phyloP scores from a whole-genome alignment of 1,140 invertebrate genomes.

The Radopholus similis region DNA sequence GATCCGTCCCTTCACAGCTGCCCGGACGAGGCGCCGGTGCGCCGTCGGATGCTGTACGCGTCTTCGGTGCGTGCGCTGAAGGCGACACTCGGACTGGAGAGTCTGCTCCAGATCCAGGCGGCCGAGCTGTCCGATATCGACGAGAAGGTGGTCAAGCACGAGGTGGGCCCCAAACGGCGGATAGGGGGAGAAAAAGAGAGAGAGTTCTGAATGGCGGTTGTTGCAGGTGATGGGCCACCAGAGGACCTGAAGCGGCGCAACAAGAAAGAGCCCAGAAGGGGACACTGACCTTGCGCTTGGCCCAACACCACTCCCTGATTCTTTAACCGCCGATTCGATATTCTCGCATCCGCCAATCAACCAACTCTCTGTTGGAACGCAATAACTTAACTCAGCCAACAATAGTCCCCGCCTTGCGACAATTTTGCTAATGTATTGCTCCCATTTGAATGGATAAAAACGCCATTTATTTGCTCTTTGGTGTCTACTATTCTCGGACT shows the following conservation, averaged over 20 bases:
- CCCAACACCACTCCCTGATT: too few species aligned
- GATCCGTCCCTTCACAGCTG: constrained; percentile 37
- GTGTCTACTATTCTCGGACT: too few species aligned
- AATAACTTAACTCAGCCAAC: too few species aligned
- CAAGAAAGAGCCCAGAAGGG: too few species aligned
- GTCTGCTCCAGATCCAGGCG: constrained; percentile 59
- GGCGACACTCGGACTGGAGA: constrained; percentile 57
- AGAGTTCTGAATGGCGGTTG: neutral
- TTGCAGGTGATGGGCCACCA: neutral
- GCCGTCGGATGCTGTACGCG: constrained; percentile 60
- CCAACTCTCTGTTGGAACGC: too few species aligned
- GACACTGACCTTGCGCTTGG: too few species aligned
- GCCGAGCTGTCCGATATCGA: constrained; percentile 59
- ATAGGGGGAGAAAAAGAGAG: neutral
- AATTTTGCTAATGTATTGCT: too few species aligned
- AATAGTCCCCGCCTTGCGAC: too few species aligned
- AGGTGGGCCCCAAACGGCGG: constrained; percentile 28
- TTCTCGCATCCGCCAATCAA: too few species aligned
- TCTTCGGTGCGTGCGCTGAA: constrained; percentile 59
- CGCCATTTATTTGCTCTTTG: too few species aligned
- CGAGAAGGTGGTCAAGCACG: constrained; percentile 57
- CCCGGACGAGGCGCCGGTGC: constrained; percentile 60
- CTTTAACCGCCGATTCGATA: too few species aligned
- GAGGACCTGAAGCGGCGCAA: neutral
- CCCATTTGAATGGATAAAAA: too few species aligned